phyloP scores from a whole-genome alignment of 2,888 invertebrate species.

The Netelia virgata region DNA sequence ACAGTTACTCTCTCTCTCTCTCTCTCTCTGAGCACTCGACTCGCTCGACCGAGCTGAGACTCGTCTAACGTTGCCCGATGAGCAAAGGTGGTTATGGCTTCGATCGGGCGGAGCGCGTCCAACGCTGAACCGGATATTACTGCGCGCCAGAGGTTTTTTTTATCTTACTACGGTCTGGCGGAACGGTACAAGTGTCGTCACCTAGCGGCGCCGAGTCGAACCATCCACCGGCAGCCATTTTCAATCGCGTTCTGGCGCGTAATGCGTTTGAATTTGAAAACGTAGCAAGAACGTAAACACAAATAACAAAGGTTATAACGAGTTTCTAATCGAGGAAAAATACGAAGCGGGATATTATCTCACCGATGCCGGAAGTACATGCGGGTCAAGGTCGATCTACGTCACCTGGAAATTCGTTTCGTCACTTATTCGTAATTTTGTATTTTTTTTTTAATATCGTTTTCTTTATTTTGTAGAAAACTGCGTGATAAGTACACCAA shows the following conservation, averaged over 20 bases:
- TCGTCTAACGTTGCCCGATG: constrained; percentile 20
- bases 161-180: constrained; percentile 5
- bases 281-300: background rate
- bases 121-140: constrained; percentile 60
- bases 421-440: background rate
- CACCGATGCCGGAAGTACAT: background rate
- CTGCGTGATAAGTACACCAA: constrained; percentile 84
- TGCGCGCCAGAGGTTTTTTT: constrained; percentile 5
- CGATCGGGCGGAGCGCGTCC: constrained; percentile 41
- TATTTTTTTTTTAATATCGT: constrained; percentile 78
- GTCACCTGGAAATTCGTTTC: background rate
- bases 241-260: background rate
- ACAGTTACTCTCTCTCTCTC: background rate
- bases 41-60: background rate
- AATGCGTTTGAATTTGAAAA: background rate
- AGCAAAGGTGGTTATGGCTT: constrained; percentile 50
- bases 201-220: no score
- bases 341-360: background rate
- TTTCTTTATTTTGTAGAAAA: constrained; percentile 84
- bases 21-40: background rate
- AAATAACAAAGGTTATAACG: background rate
- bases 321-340: background rate
- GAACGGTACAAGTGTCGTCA: background rate
- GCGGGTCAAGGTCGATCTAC: background rate
- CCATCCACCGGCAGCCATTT: constrained; percentile 24